Conservation (phyloP, 1,140 invertebrate genomes). For the Pogonomyrmex barbatus region DNA sequence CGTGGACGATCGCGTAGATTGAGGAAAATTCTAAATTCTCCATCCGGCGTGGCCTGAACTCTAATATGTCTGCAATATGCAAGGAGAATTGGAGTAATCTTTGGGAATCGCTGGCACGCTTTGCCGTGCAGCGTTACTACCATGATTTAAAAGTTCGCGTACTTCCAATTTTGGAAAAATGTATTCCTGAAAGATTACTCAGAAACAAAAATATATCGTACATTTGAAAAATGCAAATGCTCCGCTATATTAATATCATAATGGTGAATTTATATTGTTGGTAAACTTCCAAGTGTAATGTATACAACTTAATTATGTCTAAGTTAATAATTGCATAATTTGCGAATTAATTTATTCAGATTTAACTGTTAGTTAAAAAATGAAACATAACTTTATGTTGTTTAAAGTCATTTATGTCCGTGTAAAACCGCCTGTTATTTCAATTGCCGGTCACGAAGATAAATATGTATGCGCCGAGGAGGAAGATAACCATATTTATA, state of each 20-base stretch:
- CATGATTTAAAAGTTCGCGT: slow-evolving; percentile 23
- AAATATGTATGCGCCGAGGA: slow-evolving; percentile 8
- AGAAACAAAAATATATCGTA: not conserved
- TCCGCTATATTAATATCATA: no score
- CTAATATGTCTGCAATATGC: slow-evolving; percentile 50
- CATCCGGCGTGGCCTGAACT: slow-evolving; percentile 33
- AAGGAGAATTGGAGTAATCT: slow-evolving; percentile 57
- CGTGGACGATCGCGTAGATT: slow-evolving; percentile 32
- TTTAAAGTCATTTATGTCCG: not conserved
- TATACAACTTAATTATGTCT: slow-evolving; percentile 21
- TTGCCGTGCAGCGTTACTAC: slow-evolving; percentile 20
- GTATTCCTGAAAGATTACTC: not conserved
- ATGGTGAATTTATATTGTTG: not conserved
- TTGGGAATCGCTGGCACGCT: slow-evolving; percentile 46
- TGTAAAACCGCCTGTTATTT: slow-evolving; percentile 15
- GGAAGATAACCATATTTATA: slow-evolving; percentile 43
- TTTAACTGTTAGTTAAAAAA: slow-evolving; percentile 31
- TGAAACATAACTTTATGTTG: not conserved
- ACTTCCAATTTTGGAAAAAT: not conserved
- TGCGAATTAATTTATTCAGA: slow-evolving; percentile 4
- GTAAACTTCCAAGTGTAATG: not conserved
- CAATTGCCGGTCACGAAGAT: not conserved
- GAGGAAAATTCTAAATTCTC: slow-evolving; percentile 58
- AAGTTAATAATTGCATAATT: slow-evolving; percentile 6
- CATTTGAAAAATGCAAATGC: not conserved